These are phyloP conservation scores for Phlogophora meticulosa DNA, from an alignment of 2,888 invertebrate genomes.

Conservation along the genomic window DNA sequence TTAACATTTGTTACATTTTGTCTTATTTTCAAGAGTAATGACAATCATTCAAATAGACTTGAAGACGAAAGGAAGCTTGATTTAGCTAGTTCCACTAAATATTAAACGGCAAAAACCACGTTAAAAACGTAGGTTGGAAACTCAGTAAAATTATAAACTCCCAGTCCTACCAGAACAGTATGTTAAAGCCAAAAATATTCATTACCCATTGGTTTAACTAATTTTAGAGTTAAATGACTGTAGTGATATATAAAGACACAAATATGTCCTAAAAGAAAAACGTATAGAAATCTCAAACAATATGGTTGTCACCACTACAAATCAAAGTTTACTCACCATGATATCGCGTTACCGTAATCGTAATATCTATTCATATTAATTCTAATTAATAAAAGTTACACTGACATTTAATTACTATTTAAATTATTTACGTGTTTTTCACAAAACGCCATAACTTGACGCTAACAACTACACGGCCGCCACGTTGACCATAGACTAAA, in stretches of 20 bases:
- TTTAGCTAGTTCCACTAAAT: slow-evolving; percentile 21
- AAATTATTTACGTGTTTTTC: slow-evolving; percentile 80
- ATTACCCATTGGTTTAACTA: slow-evolving; percentile 4
- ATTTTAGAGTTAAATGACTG: slow-evolving; percentile 24
- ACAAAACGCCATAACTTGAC: slow-evolving; percentile 87
- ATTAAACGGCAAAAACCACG: slow-evolving; percentile 56
- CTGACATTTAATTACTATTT: slow-evolving; percentile 79
- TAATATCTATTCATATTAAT: slow-evolving; percentile 90
- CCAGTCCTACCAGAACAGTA: slow-evolving; percentile 30
- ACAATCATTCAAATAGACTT: slow-evolving; percentile 6
- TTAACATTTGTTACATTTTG: slow-evolving; percentile 5
- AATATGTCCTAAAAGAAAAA: slow-evolving; percentile 73
- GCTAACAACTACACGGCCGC: slow-evolving; percentile 81
- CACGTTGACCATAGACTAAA: slow-evolving; percentile 88
- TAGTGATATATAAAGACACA: slow-evolving; percentile 49
- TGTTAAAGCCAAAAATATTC: slow-evolving; percentile 19
- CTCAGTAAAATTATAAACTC: slow-evolving; percentile 52
- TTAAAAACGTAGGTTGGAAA: slow-evolving; percentile 56
- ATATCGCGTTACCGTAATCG: slow-evolving; percentile 90
- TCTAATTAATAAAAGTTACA: slow-evolving; percentile 78
- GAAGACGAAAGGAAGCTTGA: not conserved
- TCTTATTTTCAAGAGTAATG: not conserved
- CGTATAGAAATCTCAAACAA: slow-evolving; percentile 85
- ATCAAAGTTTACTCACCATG: slow-evolving; percentile 87
- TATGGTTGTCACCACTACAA: slow-evolving; percentile 82